Base-by-base conservation (phyloP, 2,113 vertebrate species). In the Heterocephalus glaber region DNA sequence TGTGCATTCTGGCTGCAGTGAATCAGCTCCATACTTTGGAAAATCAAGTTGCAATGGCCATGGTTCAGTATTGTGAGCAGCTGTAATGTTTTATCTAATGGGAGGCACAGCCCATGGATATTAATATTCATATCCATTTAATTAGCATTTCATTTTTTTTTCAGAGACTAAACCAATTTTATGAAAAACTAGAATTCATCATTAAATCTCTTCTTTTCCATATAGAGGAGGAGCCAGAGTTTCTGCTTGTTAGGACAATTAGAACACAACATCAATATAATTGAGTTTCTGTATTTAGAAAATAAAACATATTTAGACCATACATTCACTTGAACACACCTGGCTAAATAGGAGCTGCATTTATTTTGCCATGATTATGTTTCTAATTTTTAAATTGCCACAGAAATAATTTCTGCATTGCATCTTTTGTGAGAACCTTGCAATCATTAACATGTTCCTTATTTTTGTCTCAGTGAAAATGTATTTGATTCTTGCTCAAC, bases 351-450 rank as follows among this genome's bases (percentile, higher is more conserved):
- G 79, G 3, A 90, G 33, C 65, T 5, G 5, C 41, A 38, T 86
- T 89, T 92, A 54, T 60, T 94, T 76, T 52, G 1, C 35, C 56
- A 90, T 72, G 11, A 93, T 47, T 60, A 24, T 88, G 22, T 66
- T 88, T 94, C 81, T 76, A 38, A 77, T 88, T 72, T 89, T 93
- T 58, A 41, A 90, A 49, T 22, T 89, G n/a, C 90, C 89, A 56
- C 33, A 35, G 38, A 91, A 82, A 60, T 81, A 60, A 66, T 94
- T 30, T 92, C 56, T 79, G 5, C 35, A 54, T 80, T 82, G 17
- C 56, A 7, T 87, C 44, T 58, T 54, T 90, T 84, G 7, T 87
- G 47, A 20, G 17, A 89, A 20, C 80, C 47, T 63, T 93, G 82
- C 11, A 83, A 35, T 87, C 16, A 60, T 82, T 94, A 92, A 74